These are phyloP conservation scores for Drosophila insularis DNA, from an alignment of 1,140 invertebrate species.

Conservation along the genomic window DNA sequence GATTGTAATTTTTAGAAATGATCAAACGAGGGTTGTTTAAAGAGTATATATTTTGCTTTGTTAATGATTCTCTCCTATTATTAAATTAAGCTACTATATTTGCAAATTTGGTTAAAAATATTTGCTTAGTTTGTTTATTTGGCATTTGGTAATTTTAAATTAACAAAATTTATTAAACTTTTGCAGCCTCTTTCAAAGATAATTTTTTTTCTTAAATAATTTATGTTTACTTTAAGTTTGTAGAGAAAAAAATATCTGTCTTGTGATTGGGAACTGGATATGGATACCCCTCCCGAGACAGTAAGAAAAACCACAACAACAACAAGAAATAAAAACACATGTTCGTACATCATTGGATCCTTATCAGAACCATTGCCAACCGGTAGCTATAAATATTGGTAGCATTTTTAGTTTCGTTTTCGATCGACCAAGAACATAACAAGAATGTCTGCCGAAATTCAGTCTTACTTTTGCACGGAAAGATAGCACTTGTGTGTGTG, in stretches of 20 bases:
- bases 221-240: not conserved
- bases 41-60: not conserved
- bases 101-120: too few relatives aligned
- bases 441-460: conserved; percentile 25
- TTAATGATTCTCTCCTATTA: too few relatives aligned
- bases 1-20: not conserved
- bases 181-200: too few relatives aligned
- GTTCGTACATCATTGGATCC: not conserved
- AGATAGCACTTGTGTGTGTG: conserved; percentile 36
- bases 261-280: not conserved
- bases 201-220: not conserved
- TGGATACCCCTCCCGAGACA: not conserved
- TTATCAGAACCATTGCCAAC: conserved; percentile 17
- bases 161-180: too few relatives aligned
- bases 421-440: conserved; percentile 3
- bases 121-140: too few relatives aligned
- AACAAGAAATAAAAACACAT: not conserved
- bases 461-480: conserved; percentile 45
- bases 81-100: too few relatives aligned
- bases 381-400: conserved; percentile 23
- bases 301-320: not conserved
- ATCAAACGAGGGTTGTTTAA: not conserved
- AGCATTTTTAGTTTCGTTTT: conserved; percentile 12
- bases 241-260: not conserved
- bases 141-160: too few relatives aligned